A percentile compares a stretch with the other conserved stretches of the same genome.
Evolutionary conservation across 2,797 vertebrate species (phyloP).

Genomic region (Lutjanus argentimaculatus): DNA sequence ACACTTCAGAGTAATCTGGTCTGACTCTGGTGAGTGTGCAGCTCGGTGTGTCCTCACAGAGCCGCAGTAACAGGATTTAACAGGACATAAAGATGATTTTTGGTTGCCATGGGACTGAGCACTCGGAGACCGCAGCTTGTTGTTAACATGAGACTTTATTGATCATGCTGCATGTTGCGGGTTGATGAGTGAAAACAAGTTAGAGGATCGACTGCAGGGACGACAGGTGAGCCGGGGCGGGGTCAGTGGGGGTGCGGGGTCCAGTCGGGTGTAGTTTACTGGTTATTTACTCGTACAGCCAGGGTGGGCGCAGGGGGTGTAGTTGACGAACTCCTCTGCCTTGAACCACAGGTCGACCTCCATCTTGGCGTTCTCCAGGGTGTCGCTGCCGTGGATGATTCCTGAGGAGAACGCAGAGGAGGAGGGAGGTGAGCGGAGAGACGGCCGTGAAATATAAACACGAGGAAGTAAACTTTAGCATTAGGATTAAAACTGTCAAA

Average conservation of each 20-base stretch:
- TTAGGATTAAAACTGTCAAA: too few species aligned
- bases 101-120: too few species aligned
- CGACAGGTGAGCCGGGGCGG: background rate
- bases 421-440: background rate
- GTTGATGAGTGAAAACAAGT: slow-evolving; percentile 29
- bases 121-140: background rate
- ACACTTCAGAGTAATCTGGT: too few species aligned
- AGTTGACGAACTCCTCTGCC: slow-evolving; percentile 88
- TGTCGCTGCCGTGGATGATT: slow-evolving; percentile 97
- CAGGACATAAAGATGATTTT: background rate
- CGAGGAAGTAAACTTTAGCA: too few species aligned
- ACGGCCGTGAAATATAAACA: too few species aligned
- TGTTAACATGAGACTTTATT: slow-evolving; percentile 71
- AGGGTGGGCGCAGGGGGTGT: slow-evolving; percentile 84
- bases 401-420: slow-evolving; percentile 73
- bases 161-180: slow-evolving; percentile 48
- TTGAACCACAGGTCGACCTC: slow-evolving; percentile 93
- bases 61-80: too few species aligned
- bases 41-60: background rate
- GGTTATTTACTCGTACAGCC: slow-evolving; percentile 89
- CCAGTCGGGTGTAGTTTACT: background rate
- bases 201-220: slow-evolving; percentile 15
- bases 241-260: background rate
- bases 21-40: too few species aligned
- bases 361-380: slow-evolving; percentile 90